Evolutionary conservation across 1,140 invertebrate species (phyloP).

Genomic region (Polyergus mexicanus): DNA sequence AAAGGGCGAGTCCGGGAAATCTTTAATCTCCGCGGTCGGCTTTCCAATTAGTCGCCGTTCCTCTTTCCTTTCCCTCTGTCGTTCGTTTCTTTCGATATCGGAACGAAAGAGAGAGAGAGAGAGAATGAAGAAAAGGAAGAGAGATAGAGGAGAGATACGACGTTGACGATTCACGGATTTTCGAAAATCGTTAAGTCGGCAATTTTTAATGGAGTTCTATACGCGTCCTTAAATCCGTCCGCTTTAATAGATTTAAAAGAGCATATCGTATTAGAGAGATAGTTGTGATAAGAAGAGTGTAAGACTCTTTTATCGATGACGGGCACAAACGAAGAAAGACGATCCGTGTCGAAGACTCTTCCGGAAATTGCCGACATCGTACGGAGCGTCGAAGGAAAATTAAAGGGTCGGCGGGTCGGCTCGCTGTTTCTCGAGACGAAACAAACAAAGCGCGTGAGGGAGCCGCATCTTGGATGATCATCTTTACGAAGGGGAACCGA

Average conservation of each 20-base stretch:
- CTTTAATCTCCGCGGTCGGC: constrained; percentile 66
- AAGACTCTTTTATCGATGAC: background rate
- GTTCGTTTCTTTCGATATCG: constrained; percentile 35
- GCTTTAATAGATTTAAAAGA: constrained; percentile 15
- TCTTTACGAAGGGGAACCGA: background rate
- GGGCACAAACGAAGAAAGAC: constrained; percentile 34
- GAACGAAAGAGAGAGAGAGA: background rate
- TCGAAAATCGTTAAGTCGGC: constrained; percentile 3
- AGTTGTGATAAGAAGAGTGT: constrained; percentile 28
- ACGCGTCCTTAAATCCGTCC: background rate
- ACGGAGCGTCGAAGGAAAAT: constrained; percentile 21
- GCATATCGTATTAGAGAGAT: constrained; percentile 15
- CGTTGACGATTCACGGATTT: background rate
- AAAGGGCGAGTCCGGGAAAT: constrained; percentile 44
- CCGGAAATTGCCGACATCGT: constrained; percentile 50
- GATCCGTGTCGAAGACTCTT: constrained; percentile 40
- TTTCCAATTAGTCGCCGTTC: constrained; percentile 67
- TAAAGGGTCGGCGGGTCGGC: constrained; percentile 15
- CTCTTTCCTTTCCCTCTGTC: background rate
- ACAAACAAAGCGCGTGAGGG: constrained; percentile 47
- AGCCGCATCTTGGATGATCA: constrained; percentile 9
- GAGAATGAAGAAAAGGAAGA: background rate
- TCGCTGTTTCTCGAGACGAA: constrained; percentile 17
- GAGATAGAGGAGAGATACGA: background rate
- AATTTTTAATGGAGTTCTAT: background rate